phyloP scores from a whole-genome alignment of 2,113 vertebrate genomes.

The Glaucomys volans region DNA sequence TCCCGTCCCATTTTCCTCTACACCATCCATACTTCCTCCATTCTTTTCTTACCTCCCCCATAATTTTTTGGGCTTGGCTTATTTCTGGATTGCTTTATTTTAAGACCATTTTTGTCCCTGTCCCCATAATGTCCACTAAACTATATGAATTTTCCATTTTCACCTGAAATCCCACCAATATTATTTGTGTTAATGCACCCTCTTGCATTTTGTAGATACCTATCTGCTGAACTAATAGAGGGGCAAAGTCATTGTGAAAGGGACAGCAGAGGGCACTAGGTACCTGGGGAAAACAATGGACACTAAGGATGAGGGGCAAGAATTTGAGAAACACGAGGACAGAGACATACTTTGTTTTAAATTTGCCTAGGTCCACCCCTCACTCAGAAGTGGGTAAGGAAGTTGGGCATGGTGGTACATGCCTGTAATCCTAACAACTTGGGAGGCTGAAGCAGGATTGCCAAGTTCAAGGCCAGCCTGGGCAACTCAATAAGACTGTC shows the following conservation, averaged over 20 bases:
- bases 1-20: no score
- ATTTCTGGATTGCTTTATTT: rapidly evolving
- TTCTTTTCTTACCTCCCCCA: no score
- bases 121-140: neutral
- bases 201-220: neutral
- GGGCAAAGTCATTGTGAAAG: rapidly evolving
- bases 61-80: no score
- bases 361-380: rapidly evolving
- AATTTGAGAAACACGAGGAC: neutral
- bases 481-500: no score
- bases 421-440: no score
- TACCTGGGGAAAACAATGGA: rapidly evolving
- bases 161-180: neutral
- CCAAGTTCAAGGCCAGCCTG: no score
- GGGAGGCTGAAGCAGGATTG: no score
- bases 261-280: neutral
- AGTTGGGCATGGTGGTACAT: no score
- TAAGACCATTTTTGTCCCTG: neutral
- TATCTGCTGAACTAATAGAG: rapidly evolving
- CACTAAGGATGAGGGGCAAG: neutral
- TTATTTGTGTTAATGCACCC: neutral
- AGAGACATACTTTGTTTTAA: neutral
- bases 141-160: neutral
- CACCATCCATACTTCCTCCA: no score
- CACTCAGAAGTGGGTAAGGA: neutral